Conservation (phyloP, 2,888 invertebrate genomes). For the Nyleta sp. region DNA sequence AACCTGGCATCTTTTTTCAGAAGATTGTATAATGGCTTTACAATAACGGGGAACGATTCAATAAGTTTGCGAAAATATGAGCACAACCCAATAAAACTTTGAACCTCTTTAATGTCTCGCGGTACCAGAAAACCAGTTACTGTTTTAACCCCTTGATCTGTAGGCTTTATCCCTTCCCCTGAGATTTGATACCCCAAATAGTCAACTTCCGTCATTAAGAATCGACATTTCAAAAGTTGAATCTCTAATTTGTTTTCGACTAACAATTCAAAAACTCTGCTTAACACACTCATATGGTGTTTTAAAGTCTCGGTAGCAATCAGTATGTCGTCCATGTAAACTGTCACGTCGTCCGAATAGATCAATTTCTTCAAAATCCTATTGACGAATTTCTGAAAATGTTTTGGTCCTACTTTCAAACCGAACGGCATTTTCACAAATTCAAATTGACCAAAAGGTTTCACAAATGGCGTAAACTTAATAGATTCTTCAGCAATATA, state of each 20-base stretch:
- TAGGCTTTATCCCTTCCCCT: conserved; percentile 70
- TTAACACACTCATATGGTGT: background rate
- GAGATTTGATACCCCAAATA: conserved; percentile 74
- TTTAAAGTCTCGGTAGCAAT: conserved; percentile 12
- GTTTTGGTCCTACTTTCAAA: conserved; percentile 13
- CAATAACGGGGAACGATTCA: conserved; percentile 24
- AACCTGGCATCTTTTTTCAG: conserved; percentile 4
- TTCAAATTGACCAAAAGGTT: conserved; percentile 45
- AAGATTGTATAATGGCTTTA: conserved; percentile 15
- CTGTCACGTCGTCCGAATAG: conserved; percentile 12
- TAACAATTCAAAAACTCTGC: conserved; percentile 21
- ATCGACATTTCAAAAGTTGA: conserved; percentile 72
- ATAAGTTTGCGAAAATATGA: conserved; percentile 31
- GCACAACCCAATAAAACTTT: conserved; percentile 17
- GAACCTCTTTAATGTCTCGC: conserved; percentile 6
- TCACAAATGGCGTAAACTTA: conserved; percentile 40
- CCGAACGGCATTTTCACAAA: conserved; percentile 23
- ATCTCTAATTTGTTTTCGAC: conserved; percentile 62
- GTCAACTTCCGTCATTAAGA: conserved; percentile 69
- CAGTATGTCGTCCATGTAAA: conserved; percentile 30
- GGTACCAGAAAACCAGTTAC: conserved; percentile 72
- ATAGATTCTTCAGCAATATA: conserved; percentile 36
- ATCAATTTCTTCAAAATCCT: conserved; percentile 6
- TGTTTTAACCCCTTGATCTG: conserved; percentile 68
- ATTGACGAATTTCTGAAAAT: conserved; percentile 33